phyloP scores from a whole-genome alignment of 2,797 vertebrate species.

The Anguilla obscura region DNA sequence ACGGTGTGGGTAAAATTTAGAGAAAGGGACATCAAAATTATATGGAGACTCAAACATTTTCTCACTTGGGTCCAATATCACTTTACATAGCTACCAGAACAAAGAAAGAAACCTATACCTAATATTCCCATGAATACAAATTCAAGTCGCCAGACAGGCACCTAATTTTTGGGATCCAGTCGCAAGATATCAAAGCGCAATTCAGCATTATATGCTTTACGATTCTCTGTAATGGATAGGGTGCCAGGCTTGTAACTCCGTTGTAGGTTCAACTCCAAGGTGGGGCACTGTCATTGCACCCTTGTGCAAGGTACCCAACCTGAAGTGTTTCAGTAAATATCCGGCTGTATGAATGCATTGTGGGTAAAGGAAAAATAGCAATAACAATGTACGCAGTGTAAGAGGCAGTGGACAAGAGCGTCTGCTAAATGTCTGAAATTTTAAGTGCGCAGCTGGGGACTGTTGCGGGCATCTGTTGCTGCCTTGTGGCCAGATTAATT shows the following conservation, averaged over 20 bases:
- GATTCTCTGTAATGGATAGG: not conserved
- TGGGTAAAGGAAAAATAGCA: not conserved
- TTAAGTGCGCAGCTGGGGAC: not conserved
- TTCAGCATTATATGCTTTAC: not conserved
- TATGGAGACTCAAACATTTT: not conserved
- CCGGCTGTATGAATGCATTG: not conserved
- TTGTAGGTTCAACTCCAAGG: not conserved
- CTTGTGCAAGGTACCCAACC: not conserved
- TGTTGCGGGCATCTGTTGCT: not conserved
- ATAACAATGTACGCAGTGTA: not conserved
- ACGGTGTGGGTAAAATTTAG: too few relatives aligned
- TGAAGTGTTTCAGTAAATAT: not conserved
- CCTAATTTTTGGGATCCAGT: not conserved
- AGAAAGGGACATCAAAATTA: not conserved
- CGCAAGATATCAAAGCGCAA: not conserved
- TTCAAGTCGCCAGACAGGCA: not conserved
- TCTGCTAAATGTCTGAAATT: not conserved
- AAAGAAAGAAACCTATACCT: not conserved
- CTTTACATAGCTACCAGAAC: too few relatives aligned
- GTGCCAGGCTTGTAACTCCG: too few relatives aligned
- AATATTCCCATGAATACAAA: not conserved
- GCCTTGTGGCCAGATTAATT: not conserved
- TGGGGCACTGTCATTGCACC: not conserved
- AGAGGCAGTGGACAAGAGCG: not conserved
- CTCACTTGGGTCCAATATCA: not conserved